phyloP scores from a whole-genome alignment of 2,888 invertebrate genomes.

The Dicycla oo region DNA sequence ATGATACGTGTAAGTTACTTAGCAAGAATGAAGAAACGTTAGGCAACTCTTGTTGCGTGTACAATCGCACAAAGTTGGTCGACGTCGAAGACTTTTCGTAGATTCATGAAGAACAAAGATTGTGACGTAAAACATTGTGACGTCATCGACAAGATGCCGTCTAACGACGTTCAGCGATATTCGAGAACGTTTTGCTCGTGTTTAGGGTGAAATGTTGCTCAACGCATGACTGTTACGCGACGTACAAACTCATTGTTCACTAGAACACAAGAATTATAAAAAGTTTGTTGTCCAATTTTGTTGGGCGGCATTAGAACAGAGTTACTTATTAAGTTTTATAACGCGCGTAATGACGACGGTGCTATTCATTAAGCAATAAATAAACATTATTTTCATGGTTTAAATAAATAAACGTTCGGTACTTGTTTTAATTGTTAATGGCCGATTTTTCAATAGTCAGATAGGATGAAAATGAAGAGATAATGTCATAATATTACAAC shows the following conservation, averaged over 20 bases:
- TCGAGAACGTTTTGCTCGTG: conserved; percentile 14
- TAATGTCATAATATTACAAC: too few species aligned
- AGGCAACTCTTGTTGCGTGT: conserved; percentile 15
- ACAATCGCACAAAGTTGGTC: conserved; percentile 29
- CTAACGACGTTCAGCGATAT: background rate
- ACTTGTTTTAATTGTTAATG: conserved; percentile 45
- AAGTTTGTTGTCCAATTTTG: conserved; percentile 15
- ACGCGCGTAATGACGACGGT: conserved; percentile 2
- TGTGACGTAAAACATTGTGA: conserved; percentile 38
- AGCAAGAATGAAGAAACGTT: conserved; percentile 21
- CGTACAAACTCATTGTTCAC: conserved; percentile 3
- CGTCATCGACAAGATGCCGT: conserved; percentile 11
- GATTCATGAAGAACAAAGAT: conserved; percentile 41
- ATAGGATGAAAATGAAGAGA: too few species aligned
- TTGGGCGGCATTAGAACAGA: background rate
- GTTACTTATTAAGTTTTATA: background rate
- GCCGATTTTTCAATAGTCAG: too few species aligned
- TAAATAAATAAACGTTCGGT: conserved; percentile 6
- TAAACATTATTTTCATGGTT: conserved; percentile 1
- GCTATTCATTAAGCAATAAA: conserved; percentile 12
- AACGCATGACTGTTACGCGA: conserved; percentile 23
- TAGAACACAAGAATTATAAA: conserved; percentile 1
- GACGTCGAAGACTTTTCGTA: conserved; percentile 20
- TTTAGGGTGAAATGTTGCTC: conserved; percentile 42
- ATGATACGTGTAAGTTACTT: background rate